Conservation (phyloP, 2,113 vertebrate species). For the Epinephelus fuscoguttatus region DNA sequence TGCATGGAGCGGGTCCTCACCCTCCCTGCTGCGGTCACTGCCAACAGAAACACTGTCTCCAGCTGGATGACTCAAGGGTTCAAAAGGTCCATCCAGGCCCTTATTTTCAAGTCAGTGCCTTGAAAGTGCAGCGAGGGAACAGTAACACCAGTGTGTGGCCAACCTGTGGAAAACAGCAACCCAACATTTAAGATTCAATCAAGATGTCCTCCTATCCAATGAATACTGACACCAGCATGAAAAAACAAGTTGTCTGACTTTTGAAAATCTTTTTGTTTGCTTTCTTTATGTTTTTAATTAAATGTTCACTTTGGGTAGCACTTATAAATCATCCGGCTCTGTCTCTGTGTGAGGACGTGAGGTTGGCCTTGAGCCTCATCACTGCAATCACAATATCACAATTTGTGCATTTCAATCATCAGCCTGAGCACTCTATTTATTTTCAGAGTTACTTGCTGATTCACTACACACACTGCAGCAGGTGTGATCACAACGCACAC, state of each 20-base stretch:
- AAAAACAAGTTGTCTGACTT: too few species aligned
- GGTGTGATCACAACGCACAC: conserved; percentile 54
- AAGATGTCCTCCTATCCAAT: too few species aligned
- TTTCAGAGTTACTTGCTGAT: conserved; percentile 48
- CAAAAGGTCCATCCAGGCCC: neutral
- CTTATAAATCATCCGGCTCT: too few species aligned
- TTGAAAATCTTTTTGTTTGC: too few species aligned
- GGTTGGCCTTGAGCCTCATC: neutral
- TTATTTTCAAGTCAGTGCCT: neutral
- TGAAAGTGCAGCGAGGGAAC: neutral
- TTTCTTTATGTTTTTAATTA: neutral
- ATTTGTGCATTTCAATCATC: neutral
- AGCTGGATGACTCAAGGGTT: conserved; percentile 14
- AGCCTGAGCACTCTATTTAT: conserved; percentile 17
- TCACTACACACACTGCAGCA: conserved; percentile 48
- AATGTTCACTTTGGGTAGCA: too few species aligned
- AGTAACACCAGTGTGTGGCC: neutral
- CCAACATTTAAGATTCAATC: too few species aligned
- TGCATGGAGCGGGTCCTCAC: neutral
- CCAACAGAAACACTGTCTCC: conserved; percentile 35
- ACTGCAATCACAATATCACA: neutral
- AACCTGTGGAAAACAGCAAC: neutral
- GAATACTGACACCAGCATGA: too few species aligned
- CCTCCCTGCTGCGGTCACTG: neutral
- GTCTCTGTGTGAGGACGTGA: neutral